Evolutionary conservation across 1,140 invertebrate genomes (phyloP), one percentile per base, ranked within the genome.

Genomic region (Sminthurides bifidus): DNA sequence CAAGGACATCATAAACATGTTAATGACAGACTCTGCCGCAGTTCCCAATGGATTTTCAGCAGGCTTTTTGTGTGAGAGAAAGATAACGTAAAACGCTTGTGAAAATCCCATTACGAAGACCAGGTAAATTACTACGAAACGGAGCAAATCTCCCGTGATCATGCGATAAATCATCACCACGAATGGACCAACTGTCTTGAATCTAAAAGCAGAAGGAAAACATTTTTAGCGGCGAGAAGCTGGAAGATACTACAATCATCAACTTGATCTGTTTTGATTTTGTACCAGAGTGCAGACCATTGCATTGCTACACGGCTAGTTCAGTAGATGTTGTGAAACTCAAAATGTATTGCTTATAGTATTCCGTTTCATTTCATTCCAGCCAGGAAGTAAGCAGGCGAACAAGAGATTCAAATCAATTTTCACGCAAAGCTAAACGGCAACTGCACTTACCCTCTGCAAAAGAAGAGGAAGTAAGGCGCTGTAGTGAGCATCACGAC

Each of bases 91-190:
- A 58, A 63, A 77, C 86, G 85, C 85, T 84, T 98, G 93, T 15
- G 93, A 93, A 70, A 98, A 98, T 58, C 93, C 93, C 79, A 96
- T 83, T 0, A 98, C 87, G 68, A 98, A 97, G 0, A 98, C 89
- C 40, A 91, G 73, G 70, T 97, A 98, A 66, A 98, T 97, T 27
- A 84, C 86, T 37, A 93, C 90, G 72, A 98, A 98, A 64, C 93
- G 77, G 6, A 96, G 72, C 17, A 98, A 72, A 74, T 98, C 94
- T 58, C 90, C 91, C 76, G 87, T 86, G 21, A 98, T 85, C 90
- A 98, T 98, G 61, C 91, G 81, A 72, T 98, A 97, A 60, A 98
- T 94, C 94, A 98, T 98, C 49, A 96, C 91, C 4, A 98, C 93
- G 79, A 98, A 97, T 6, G 94, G 93, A 1, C 94, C 94, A 0